Evolutionary conservation across 2,113 vertebrate species (phyloP).

Genomic region (Jacana jacana): DNA sequence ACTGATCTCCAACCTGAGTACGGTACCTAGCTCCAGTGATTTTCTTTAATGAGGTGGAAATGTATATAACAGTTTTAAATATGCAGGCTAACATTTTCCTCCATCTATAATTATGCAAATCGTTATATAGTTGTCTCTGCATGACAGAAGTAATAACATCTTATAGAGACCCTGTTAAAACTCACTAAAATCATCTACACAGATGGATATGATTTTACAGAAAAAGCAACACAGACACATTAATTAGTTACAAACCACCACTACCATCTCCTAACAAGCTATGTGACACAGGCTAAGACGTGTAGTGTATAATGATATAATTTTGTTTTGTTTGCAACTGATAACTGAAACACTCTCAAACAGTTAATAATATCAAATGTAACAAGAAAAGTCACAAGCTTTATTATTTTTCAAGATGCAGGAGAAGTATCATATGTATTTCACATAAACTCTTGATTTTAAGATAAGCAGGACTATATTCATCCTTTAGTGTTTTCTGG

Average conservation of each 20-base stretch:
- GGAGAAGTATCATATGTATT: neutral
- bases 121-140: neutral
- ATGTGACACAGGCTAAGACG: neutral
- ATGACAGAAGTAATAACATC: slow-evolving; percentile 15
- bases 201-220: slow-evolving; percentile 33
- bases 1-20: slow-evolving; percentile 10
- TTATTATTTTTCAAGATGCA: neutral
- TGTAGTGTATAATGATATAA: neutral
- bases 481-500: neutral
- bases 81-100: slow-evolving; percentile 12
- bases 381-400: neutral
- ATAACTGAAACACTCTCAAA: neutral
- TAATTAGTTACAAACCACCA: slow-evolving; percentile 35
- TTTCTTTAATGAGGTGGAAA: slow-evolving; percentile 49
- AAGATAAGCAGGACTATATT: neutral
- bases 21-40: neutral
- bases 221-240: slow-evolving; percentile 20
- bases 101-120: slow-evolving; percentile 44
- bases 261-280: neutral
- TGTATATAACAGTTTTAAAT: slow-evolving; percentile 43
- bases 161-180: slow-evolving; percentile 41
- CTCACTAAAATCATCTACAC: slow-evolving; percentile 16
- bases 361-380: neutral
- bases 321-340: neutral
- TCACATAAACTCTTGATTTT: neutral